Evolutionary conservation across 2,797 vertebrate genomes (phyloP).

Genomic region (Arrhamphus sclerolepis): DNA sequence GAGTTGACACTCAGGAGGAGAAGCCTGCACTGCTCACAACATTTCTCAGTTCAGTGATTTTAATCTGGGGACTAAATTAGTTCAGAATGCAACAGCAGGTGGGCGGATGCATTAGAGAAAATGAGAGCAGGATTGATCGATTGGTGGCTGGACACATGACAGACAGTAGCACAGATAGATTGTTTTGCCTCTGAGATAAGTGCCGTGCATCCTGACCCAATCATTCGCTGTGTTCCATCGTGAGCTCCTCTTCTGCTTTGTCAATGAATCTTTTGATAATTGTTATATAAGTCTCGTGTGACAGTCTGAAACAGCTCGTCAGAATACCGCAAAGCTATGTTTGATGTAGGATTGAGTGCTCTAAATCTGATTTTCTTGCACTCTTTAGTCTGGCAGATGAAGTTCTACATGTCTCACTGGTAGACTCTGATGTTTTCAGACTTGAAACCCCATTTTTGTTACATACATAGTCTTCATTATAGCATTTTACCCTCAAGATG

Average conservation of each 20-base stretch:
- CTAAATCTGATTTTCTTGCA: slow-evolving; percentile 40
- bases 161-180: slow-evolving; percentile 20
- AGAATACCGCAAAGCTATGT: slow-evolving; percentile 35
- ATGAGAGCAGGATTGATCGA: slow-evolving; percentile 50
- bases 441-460: slow-evolving; percentile 41
- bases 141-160: slow-evolving; percentile 43
- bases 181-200: slow-evolving; percentile 1
- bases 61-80: slow-evolving; percentile 75
- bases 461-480: slow-evolving; percentile 40
- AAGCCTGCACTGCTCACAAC: slow-evolving; percentile 40
- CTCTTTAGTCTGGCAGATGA: slow-evolving; percentile 28
- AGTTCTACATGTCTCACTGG: slow-evolving; percentile 27
- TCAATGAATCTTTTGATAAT: slow-evolving; percentile 36
- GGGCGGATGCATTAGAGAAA: slow-evolving; percentile 39
- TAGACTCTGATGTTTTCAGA: slow-evolving; percentile 43
- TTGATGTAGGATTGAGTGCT: slow-evolving; percentile 49
- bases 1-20: slow-evolving; percentile 16
- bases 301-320: slow-evolving; percentile 32
- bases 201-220: background rate
- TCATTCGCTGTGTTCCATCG: slow-evolving; percentile 32
- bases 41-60: slow-evolving; percentile 70
- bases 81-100: slow-evolving; percentile 57
- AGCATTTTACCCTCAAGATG: slow-evolving; percentile 26
- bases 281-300: slow-evolving; percentile 48
- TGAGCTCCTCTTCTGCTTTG: slow-evolving; percentile 23